Evolutionary conservation across 2,888 invertebrate genomes (phyloP).

Genomic region (Hemithea aestivaria): DNA sequence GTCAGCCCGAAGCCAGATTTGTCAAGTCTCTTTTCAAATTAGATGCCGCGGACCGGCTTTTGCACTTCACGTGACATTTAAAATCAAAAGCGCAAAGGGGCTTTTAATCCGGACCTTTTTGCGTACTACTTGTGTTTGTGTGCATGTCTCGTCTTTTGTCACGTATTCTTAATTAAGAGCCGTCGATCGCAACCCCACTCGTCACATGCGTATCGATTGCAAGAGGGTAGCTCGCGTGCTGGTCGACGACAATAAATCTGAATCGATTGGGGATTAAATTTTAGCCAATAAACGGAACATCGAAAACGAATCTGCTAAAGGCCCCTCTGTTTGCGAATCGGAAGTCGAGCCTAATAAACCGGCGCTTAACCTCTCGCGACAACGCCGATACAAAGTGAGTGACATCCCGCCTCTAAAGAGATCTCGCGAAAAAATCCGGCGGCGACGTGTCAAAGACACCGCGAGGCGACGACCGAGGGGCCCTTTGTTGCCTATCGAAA

Average conservation of each 20-base stretch:
- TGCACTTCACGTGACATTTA: slow-evolving; percentile 73
- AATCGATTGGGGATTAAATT: slow-evolving; percentile 42
- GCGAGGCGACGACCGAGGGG: slow-evolving; percentile 61
- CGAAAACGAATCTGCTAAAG: slow-evolving; percentile 52
- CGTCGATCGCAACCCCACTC: slow-evolving; percentile 67
- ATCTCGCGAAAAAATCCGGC: slow-evolving; percentile 73
- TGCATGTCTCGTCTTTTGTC: slow-evolving; percentile 78
- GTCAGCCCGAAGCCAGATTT: slow-evolving; percentile 73
- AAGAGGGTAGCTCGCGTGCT: slow-evolving; percentile 46
- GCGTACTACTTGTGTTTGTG: slow-evolving; percentile 67
- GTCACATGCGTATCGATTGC: slow-evolving; percentile 72
- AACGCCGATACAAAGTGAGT: slow-evolving; percentile 78
- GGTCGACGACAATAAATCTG: slow-evolving; percentile 49
- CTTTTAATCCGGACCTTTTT: slow-evolving; percentile 77
- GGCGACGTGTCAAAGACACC: slow-evolving; percentile 79
- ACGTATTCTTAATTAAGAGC: slow-evolving; percentile 80
- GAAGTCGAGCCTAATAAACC: slow-evolving; percentile 76
- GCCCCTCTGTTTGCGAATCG: slow-evolving; percentile 70
- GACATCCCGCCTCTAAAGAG: slow-evolving; percentile 73
- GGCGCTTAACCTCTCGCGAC: slow-evolving; percentile 75
- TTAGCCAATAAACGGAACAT: slow-evolving; percentile 43
- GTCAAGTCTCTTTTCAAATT: slow-evolving; percentile 75
- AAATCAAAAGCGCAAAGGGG: slow-evolving; percentile 79
- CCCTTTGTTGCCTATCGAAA: slow-evolving; percentile 75
- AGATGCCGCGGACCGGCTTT: slow-evolving; percentile 60